These are phyloP conservation scores for Dryococelus australis DNA, from an alignment of 2,888 invertebrate species.

Conservation along the genomic window DNA sequence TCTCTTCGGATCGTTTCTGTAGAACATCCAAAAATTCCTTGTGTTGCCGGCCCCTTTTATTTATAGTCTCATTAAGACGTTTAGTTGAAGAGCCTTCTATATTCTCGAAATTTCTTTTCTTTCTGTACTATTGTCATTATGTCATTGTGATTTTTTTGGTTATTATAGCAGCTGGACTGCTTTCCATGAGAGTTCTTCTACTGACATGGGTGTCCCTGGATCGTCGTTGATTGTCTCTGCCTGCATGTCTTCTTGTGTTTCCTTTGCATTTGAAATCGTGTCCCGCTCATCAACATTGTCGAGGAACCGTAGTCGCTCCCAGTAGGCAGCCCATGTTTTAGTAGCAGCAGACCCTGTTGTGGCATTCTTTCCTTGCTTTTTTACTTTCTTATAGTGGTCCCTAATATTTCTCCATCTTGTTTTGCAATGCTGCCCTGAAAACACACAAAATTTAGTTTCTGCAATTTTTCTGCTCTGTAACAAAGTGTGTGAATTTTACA, in stretches of 20 bases:
- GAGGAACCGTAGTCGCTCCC: conserved; percentile 20
- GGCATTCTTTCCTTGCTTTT: background rate
- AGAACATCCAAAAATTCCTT: no score
- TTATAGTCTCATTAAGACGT: background rate
- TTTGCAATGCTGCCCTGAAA: conserved; percentile 6
- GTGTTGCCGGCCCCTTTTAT: background rate
- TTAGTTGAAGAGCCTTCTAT: background rate
- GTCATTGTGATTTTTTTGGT: background rate
- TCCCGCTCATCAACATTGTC: conserved; percentile 12
- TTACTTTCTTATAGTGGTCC: background rate
- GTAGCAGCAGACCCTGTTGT: background rate
- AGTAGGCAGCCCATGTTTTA: background rate
- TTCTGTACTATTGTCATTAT: background rate
- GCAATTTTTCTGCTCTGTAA: background rate
- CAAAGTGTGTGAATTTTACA: background rate
- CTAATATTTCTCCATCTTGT: conserved; percentile 17
- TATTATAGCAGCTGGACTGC: no score
- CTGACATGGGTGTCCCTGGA: background rate
- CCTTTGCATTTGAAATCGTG: background rate
- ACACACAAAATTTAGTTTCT: background rate
- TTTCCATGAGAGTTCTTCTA: background rate
- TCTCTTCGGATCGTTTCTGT: no score
- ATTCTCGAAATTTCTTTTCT: background rate
- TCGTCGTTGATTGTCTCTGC: background rate
- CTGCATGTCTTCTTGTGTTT: background rate